Conservation (phyloP, 2,797 vertebrate species). For the Pangasius djambal region DNA sequence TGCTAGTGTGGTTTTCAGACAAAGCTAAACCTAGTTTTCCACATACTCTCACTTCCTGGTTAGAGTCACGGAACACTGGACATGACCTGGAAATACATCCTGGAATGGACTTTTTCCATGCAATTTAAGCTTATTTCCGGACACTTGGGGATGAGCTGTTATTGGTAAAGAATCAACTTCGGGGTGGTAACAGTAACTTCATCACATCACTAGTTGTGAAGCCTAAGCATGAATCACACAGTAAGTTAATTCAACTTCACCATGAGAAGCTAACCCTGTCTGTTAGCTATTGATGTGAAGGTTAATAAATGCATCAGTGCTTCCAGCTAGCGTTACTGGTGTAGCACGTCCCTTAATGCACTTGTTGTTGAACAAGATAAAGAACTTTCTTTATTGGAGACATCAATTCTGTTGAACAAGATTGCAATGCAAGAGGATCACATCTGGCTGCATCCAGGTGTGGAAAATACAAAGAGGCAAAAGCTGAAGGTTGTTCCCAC, state of each 20-base stretch:
- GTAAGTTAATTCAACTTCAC: not conserved
- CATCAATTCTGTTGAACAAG: not conserved
- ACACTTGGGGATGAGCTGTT: not conserved
- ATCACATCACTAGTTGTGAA: not conserved
- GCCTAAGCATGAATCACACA: not conserved
- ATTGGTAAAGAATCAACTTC: not conserved
- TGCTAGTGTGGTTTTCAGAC: not conserved
- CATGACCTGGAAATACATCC: not conserved
- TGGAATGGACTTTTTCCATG: not conserved
- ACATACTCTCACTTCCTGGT: not conserved
- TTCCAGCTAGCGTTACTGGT: not conserved
- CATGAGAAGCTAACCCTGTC: not conserved
- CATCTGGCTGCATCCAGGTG: conserved; percentile 1
- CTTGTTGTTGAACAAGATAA: not conserved
- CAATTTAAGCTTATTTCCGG: not conserved
- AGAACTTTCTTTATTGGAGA: not conserved
- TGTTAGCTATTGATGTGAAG: not conserved
- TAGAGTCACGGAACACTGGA: not conserved
- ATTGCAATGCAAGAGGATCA: too few species aligned
- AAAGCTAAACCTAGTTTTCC: not conserved
- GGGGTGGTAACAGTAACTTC: not conserved
- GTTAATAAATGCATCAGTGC: not conserved
- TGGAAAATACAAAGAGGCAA: not conserved
- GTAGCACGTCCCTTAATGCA: not conserved
- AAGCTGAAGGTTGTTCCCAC: not conserved